Evolutionary conservation across 2,888 invertebrate genomes (phyloP).

Genomic region (Thymelicus lineola): DNA sequence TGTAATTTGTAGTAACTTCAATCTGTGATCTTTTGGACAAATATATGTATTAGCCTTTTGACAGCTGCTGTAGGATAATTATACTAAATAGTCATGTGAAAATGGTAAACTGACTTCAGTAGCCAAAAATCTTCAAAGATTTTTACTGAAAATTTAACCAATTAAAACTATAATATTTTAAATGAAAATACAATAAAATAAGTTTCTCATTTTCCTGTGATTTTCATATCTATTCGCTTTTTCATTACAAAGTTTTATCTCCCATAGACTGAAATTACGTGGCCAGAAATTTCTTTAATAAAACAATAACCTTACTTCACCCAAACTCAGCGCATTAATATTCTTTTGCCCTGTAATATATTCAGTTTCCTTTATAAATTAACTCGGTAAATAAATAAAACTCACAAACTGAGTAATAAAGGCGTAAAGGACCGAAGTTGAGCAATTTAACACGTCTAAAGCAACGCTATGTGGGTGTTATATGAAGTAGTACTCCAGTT

Average conservation of each 20-base stretch:
- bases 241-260: conserved; percentile 33
- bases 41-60: no score
- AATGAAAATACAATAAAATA: conserved; percentile 2
- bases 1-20: no score
- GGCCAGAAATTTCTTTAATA: conserved; percentile 43
- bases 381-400: conserved; percentile 49
- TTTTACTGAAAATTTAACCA: neutral
- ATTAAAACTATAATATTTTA: neutral
- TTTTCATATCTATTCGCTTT: conserved; percentile 12
- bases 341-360: conserved; percentile 48
- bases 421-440: conserved; percentile 35
- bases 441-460: conserved; percentile 22
- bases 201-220: neutral
- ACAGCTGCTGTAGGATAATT: no score
- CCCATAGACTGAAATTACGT: conserved; percentile 23
- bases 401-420: conserved; percentile 48
- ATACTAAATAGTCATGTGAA: no score
- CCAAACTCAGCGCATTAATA: conserved; percentile 50
- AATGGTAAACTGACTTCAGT: no score
- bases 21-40: no score
- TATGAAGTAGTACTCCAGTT: conserved; percentile 9
- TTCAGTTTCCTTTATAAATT: conserved; percentile 50
- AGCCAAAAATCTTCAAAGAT: neutral
- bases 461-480: conserved; percentile 12
- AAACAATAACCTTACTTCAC: conserved; percentile 47